phyloP scores from a whole-genome alignment of 2,797 vertebrate species.

The Tympanoctomys barrerae region DNA sequence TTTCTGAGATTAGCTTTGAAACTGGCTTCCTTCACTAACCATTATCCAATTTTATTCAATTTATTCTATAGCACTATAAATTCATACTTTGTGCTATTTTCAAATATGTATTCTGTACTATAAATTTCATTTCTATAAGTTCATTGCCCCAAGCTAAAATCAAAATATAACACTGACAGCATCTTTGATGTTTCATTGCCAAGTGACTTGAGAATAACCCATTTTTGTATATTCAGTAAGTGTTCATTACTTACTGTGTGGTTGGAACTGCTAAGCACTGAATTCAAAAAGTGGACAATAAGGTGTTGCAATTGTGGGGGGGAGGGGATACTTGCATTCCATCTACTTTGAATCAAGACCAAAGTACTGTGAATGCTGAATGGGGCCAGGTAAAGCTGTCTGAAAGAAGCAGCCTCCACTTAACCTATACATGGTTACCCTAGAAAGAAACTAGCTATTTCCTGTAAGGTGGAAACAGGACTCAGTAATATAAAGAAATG shows the following conservation, averaged over 20 bases:
- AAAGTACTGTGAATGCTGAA: neutral
- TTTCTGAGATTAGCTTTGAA: slow-evolving; percentile 6
- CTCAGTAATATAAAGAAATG: neutral
- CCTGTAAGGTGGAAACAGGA: neutral
- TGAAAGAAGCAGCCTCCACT: neutral
- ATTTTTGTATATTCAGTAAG: neutral
- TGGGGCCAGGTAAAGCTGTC: neutral
- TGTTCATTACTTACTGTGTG: neutral
- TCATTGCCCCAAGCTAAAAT: neutral
- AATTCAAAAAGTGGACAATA: neutral
- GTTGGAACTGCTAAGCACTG: slow-evolving; percentile 19
- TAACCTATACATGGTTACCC: neutral
- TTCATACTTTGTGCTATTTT: neutral
- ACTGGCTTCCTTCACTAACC: neutral
- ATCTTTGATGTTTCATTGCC: neutral
- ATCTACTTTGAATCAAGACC: neutral
- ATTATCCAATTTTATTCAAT: neutral
- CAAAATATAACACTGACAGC: neutral
- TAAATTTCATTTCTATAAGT: neutral
- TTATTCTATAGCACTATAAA: neutral
- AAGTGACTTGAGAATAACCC: neutral
- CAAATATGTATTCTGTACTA: neutral
- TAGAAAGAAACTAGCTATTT: neutral
- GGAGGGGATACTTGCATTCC: neutral
- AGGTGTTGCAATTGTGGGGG: neutral